Base-by-base conservation (phyloP, 2,888 invertebrate species). In the Archips crataeganus region DNA sequence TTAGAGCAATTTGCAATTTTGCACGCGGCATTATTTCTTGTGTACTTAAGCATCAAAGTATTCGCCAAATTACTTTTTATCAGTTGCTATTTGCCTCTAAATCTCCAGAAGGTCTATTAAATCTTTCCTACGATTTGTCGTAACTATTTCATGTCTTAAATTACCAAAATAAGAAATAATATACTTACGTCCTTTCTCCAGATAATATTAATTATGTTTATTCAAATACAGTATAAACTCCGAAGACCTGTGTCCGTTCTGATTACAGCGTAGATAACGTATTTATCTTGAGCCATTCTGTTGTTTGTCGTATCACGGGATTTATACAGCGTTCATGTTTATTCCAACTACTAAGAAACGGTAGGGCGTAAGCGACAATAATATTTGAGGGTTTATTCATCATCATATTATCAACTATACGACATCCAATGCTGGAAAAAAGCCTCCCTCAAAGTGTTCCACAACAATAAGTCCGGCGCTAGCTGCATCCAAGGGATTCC, bases 171-270 rank as follows among this genome's bases (percentile, higher is more conserved):
- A 42, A 9, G 2, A 60, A 62, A 36, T 23, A 54, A 0, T 13
- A 6, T 11, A 72, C 45, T 74, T 70, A 71, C 61, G 36, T 32
- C 34, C 36, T 57, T 65, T 71, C 32, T 3, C n/a, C 32, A 36
- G 49, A 57, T 45, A 42, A 61, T 62, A 77, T 60, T 67, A 71
- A 70, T 72, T 78, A 74, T 76, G 75, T 77, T 76, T 68, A 74
- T 69, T 74, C 78, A 79, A 79, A 80, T 78, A 79, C 79, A 77
- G 79, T 81, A 73, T 73, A 81, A 78, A 78, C 79, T 1, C 76
- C 78, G 81, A 83, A 80, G 84, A 85, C 86, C 88, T 85, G 77
- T 93, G 93, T 93, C 93, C 93, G 89, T 92, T 87, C 87, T 87
- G 86, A 88, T 90, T 89, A 83, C 87, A 84, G 82, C 80, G 82